A percentile compares a stretch with the other conserved stretches of the same genome.
phyloP scores from a whole-genome alignment of 2,113 vertebrate species.

The Phalacrocorax pelagicus region DNA sequence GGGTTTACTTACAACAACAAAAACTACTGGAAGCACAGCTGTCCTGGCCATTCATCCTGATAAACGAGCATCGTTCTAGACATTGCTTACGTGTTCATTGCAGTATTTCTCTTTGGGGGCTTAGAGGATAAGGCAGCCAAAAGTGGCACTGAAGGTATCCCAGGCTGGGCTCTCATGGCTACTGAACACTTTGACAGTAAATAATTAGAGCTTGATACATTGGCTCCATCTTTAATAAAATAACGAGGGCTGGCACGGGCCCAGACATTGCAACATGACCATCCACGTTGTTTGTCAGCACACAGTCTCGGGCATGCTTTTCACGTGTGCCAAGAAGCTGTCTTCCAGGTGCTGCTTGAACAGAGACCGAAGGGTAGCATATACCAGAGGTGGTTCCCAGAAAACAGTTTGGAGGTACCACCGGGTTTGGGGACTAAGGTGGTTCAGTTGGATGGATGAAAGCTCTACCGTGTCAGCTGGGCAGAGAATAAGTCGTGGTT shows the following conservation, averaged over 20 bases:
- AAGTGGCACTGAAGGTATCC: background rate
- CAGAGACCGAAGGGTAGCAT: background rate
- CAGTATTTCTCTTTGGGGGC: background rate
- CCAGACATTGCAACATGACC: rapidly evolving
- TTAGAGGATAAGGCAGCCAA: background rate
- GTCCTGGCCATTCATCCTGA: background rate
- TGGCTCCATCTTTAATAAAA: background rate
- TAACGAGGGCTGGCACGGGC: background rate
- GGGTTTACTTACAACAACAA: background rate
- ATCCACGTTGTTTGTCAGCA: background rate
- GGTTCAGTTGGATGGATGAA: background rate
- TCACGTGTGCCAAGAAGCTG: background rate
- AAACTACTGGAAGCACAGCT: background rate
- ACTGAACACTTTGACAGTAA: background rate
- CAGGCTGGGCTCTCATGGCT: background rate
- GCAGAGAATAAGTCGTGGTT: background rate
- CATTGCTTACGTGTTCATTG: background rate
- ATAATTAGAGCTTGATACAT: background rate
- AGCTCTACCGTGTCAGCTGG: background rate
- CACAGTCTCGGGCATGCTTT: rapidly evolving
- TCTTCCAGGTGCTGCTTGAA: background rate
- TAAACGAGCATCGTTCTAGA: rapidly evolving
- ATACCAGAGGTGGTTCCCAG: background rate
- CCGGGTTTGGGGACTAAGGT: background rate
- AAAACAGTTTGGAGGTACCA: background rate